These are phyloP conservation scores for Drosophila rubida DNA, from an alignment of 2,888 invertebrate species.

Conservation along the genomic window DNA sequence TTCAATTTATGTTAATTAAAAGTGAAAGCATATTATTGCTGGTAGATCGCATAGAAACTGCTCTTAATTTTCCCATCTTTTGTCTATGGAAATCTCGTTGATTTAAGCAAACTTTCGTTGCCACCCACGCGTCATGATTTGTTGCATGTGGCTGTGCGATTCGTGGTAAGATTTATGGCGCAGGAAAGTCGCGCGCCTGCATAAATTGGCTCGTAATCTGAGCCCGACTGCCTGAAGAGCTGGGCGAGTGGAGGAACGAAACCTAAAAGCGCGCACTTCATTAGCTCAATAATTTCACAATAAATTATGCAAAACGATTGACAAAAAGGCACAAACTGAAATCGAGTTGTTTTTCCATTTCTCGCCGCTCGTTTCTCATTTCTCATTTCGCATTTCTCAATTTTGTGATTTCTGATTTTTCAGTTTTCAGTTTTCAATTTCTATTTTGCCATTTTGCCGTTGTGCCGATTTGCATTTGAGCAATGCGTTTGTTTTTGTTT, in stretches of 20 bases:
- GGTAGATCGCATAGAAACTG: no score
- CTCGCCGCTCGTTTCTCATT: constrained; percentile 9
- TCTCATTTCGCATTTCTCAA: constrained; percentile 2
- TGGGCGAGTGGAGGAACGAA: constrained; percentile 2
- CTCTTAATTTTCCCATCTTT: no score
- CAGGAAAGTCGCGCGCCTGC: constrained; percentile 63
- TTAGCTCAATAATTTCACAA: constrained; percentile 76
- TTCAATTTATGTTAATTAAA: no score
- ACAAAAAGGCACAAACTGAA: constrained; percentile 43
- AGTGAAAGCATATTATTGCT: no score
- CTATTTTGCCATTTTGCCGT: not conserved
- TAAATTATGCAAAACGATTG: constrained; percentile 72
- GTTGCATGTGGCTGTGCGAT: constrained; percentile 62
- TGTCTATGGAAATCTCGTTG: no score
- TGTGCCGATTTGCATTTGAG: not conserved
- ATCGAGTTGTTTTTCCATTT: constrained; percentile 33
- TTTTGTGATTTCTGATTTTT: constrained; percentile 14
- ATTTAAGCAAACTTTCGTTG: constrained; percentile 5
- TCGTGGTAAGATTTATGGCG: constrained; percentile 71
- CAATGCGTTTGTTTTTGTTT: constrained; percentile 8
- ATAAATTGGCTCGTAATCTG: constrained; percentile 76
- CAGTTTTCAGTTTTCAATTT: constrained; percentile 1
- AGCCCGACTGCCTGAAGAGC: constrained; percentile 15
- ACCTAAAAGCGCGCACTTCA: constrained; percentile 66
- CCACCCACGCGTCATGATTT: constrained; percentile 59